phyloP scores from a whole-genome alignment of 1,140 invertebrate genomes.

The Drosophila kikkawai region DNA sequence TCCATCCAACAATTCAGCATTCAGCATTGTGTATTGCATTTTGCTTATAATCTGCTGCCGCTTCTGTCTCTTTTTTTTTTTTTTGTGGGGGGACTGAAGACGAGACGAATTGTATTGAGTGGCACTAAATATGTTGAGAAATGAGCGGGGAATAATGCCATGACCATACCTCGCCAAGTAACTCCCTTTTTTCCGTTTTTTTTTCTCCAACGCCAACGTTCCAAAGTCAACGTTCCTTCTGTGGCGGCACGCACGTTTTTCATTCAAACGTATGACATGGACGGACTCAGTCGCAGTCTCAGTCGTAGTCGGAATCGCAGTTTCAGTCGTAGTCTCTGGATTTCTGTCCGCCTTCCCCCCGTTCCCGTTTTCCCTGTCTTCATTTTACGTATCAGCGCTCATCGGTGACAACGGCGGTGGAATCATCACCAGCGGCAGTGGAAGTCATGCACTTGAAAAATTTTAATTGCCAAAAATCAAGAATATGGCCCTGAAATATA shows the following conservation, averaged over 20 bases:
- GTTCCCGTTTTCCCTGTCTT: constrained; percentile 27
- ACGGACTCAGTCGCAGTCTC: constrained; percentile 60
- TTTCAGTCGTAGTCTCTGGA: constrained; percentile 35
- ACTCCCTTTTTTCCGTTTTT: constrained; percentile 18
- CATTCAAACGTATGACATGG: constrained; percentile 76
- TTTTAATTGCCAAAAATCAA: not conserved
- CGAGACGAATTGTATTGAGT: constrained; percentile 82
- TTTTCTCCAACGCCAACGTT: constrained; percentile 43
- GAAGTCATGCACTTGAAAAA: not conserved
- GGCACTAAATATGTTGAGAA: constrained; percentile 82
- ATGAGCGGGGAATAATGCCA: constrained; percentile 68
- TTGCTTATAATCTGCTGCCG: constrained; percentile 75
- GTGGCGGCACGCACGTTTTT: constrained; percentile 84
- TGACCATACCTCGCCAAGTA: constrained; percentile 38
- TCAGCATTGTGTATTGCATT: constrained; percentile 76
- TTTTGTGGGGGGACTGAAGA: constrained; percentile 36
- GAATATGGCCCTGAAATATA: not conserved
- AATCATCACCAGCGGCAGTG: constrained; percentile 27
- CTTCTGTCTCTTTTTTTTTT: constrained; percentile 23
- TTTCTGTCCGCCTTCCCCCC: constrained; percentile 30
- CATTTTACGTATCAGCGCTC: constrained; percentile 79
- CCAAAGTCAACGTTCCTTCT: constrained; percentile 84
- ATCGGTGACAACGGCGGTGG: constrained; percentile 70
- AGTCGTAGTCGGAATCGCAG: constrained; percentile 41
- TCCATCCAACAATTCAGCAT: constrained; percentile 58